Conservation (phyloP, 2,888 invertebrate species). For the Pyrgus malvae region DNA sequence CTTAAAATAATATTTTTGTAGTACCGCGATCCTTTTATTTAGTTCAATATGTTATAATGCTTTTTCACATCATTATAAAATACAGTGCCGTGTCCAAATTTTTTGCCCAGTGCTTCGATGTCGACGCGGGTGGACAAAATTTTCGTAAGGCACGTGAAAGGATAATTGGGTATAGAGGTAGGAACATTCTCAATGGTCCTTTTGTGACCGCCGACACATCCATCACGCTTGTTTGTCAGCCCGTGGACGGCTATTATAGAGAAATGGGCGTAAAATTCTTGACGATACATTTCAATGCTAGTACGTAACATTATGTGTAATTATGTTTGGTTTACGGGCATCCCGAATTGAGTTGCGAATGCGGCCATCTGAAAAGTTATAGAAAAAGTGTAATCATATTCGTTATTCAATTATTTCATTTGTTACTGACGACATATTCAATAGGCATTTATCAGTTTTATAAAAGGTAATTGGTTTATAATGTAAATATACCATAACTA, state of each 20-base stretch:
- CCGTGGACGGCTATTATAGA: constrained; percentile 54
- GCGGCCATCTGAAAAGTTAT: constrained; percentile 28
- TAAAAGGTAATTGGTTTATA: too few relatives aligned
- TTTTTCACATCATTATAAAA: constrained; percentile 13
- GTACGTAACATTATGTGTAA: constrained; percentile 56
- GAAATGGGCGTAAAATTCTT: constrained; percentile 71
- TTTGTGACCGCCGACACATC: constrained; percentile 69
- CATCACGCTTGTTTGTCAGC: constrained; percentile 66
- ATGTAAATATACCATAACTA: not conserved
- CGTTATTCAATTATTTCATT: constrained; percentile 2
- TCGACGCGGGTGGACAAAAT: constrained; percentile 53
- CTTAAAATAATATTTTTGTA: too few relatives aligned
- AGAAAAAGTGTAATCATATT: constrained; percentile 13
- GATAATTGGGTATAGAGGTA: constrained; percentile 62
- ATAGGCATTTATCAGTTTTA: too few relatives aligned
- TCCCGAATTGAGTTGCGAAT: constrained; percentile 47
- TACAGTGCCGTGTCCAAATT: constrained; percentile 35
- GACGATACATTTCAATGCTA: constrained; percentile 60
- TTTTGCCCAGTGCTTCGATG: constrained; percentile 42
- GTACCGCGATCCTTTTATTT: too few relatives aligned
- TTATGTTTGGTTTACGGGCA: constrained; percentile 58
- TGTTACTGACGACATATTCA: not conserved
- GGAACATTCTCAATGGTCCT: constrained; percentile 57
- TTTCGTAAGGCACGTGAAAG: constrained; percentile 44
- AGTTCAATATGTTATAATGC: not conserved